Evolutionary conservation across 2,888 invertebrate species (phyloP).

Genomic region (Pollenia labialis): DNA sequence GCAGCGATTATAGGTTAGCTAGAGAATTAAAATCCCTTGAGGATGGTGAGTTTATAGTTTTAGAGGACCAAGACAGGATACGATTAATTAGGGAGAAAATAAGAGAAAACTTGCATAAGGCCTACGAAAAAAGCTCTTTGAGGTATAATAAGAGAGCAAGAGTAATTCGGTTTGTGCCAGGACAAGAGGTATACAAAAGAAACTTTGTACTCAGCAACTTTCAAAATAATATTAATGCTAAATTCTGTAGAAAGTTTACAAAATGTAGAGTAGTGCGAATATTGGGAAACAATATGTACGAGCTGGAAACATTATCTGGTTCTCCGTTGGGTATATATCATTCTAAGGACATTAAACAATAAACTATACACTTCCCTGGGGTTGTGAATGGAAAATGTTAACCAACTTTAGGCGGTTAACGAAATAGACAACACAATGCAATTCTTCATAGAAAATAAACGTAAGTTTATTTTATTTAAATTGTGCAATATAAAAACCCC

Average conservation of each 20-base stretch:
- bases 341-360: background rate
- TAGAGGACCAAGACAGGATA: background rate
- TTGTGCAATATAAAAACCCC: no score
- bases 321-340: background rate
- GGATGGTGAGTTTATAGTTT: background rate
- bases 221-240: background rate
- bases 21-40: background rate
- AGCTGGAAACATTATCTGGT: background rate
- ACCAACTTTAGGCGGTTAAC: no score
- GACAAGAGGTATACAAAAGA: background rate
- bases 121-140: background rate
- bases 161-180: background rate
- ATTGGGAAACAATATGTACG: background rate
- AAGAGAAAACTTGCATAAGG: background rate
- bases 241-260: background rate
- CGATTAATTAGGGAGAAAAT: background rate
- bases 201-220: background rate
- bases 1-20: background rate
- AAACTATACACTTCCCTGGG: background rate
- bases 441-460: no score
- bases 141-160: slow-evolving; percentile 8
- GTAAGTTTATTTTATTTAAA: no score
- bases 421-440: no score
- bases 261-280: background rate
- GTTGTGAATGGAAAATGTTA: no score